Conservation (phyloP, 1,140 invertebrate genomes). For the Lepidurus arcticus region DNA sequence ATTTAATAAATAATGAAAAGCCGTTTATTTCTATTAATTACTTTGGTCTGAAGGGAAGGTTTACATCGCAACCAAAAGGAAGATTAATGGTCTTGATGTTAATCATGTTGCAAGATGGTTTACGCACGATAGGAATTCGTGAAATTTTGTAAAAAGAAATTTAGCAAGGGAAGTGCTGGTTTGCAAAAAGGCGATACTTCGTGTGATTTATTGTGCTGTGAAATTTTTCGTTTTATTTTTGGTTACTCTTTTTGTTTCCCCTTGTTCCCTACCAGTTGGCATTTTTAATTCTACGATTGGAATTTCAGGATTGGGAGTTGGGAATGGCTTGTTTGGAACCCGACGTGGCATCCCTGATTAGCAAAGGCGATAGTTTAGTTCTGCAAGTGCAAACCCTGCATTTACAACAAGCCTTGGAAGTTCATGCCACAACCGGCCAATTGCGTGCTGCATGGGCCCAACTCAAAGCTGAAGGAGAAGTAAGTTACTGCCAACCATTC, state of each 20-base stretch:
- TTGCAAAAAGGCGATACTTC: no score
- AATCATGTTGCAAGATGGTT: no score
- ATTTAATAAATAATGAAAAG: no score
- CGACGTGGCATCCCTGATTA: conserved; percentile 70
- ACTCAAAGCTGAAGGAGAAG: conserved; percentile 31
- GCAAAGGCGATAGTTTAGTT: conserved; percentile 64
- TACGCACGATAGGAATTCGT: no score
- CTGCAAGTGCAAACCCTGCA: conserved; percentile 30
- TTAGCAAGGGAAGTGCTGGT: no score
- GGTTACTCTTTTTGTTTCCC: conserved; percentile 28
- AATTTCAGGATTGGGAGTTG: conserved; percentile 36
- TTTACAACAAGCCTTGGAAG: conserved; percentile 29
- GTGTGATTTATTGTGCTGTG: not conserved
- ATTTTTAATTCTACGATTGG: conserved; percentile 6
- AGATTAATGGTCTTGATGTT: no score
- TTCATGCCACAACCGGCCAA: conserved; percentile 30
- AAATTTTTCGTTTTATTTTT: not conserved
- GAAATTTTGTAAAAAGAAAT: no score
- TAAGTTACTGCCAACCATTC: not conserved
- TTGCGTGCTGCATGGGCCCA: conserved; percentile 26
- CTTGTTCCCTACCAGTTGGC: not conserved
- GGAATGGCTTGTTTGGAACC: conserved; percentile 54
- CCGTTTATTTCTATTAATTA: no score
- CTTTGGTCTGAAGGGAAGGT: no score
- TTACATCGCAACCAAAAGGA: no score